Conservation (phyloP, 2,113 vertebrate species). For the Prietella phreatophila region DNA sequence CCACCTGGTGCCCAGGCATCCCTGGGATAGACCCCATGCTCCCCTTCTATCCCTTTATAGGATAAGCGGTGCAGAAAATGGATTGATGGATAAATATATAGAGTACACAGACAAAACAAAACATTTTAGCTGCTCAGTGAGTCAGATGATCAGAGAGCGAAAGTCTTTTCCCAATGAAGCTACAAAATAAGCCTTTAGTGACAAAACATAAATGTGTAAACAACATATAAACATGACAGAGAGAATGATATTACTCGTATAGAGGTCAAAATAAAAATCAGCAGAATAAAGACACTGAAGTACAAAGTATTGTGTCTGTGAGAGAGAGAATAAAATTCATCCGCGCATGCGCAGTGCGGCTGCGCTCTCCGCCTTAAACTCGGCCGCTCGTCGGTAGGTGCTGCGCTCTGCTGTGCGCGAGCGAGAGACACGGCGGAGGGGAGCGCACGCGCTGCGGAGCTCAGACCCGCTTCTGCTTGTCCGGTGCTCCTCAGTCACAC, state of each 20-base stretch:
- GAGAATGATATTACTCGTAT: too few relatives aligned
- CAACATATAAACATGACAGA: background rate
- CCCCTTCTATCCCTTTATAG: too few relatives aligned
- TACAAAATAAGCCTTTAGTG: background rate
- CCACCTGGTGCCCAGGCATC: too few relatives aligned
- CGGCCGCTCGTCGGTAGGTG: conserved; percentile 27
- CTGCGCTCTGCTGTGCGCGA: background rate
- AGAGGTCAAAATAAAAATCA: too few relatives aligned
- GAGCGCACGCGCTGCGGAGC: background rate
- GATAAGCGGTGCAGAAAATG: too few relatives aligned
- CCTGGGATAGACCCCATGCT: too few relatives aligned
- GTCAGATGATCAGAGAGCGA: too few relatives aligned
- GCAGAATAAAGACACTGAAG: too few relatives aligned
- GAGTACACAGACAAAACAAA: too few relatives aligned
- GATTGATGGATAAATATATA: too few relatives aligned
- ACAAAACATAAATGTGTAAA: background rate
- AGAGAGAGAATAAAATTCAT: background rate
- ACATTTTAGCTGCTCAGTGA: too few relatives aligned
- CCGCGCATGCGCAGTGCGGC: conserved; percentile 38
- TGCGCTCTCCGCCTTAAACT: conserved; percentile 34
- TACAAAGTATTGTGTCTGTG: background rate
- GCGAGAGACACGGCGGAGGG: background rate
- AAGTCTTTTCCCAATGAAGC: too few relatives aligned
- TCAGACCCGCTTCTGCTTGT: background rate
- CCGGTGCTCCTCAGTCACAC: background rate